Conservation (phyloP, 2,113 vertebrate genomes). For the Vicugna pacos region DNA sequence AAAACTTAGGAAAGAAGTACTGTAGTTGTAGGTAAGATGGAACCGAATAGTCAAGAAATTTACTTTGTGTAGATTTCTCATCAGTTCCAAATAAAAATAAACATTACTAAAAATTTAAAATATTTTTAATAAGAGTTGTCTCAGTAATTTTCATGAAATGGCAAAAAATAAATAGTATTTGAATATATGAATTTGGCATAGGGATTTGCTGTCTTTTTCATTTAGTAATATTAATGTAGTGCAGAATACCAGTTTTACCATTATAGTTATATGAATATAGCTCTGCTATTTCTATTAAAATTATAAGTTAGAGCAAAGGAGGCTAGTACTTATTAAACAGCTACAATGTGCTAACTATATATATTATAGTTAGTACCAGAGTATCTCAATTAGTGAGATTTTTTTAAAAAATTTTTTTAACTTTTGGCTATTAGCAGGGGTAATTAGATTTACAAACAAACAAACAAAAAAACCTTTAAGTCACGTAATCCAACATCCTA, state of each 20-base stretch:
- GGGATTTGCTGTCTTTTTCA: background rate
- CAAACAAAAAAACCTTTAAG: background rate
- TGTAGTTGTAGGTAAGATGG: background rate
- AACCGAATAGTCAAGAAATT: background rate
- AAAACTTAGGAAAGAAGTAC: background rate
- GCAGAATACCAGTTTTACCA: background rate
- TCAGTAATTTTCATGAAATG: background rate
- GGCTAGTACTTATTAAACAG: background rate
- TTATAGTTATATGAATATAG: background rate
- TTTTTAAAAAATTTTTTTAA: too few relatives aligned
- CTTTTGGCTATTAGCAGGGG: too few relatives aligned
- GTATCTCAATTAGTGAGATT: background rate
- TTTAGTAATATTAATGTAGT: background rate
- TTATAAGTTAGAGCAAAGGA: background rate
- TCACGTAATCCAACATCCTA: background rate
- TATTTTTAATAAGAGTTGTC: background rate
- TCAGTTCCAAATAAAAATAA: background rate
- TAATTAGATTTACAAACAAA: too few relatives aligned
- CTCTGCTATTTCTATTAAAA: slow-evolving; percentile 17
- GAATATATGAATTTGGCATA: background rate
- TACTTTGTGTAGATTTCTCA: background rate
- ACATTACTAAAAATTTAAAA: background rate
- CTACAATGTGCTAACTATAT: background rate
- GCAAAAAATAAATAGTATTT: background rate
- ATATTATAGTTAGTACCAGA: background rate